Evolutionary conservation across 1,140 invertebrate genomes (phyloP).

Genomic region (Diploscapter pachys): DNA sequence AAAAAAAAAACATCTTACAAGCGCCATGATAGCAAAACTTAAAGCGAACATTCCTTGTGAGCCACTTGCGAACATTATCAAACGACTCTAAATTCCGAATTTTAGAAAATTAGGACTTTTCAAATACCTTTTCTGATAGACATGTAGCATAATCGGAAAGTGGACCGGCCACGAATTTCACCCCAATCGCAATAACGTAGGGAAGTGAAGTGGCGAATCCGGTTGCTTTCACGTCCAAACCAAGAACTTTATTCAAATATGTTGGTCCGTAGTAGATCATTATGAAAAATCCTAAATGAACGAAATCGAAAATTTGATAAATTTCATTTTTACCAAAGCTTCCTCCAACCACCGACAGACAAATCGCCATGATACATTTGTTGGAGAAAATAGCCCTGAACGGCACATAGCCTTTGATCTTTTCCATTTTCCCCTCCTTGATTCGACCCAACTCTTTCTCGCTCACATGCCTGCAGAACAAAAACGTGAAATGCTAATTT

Average conservation of each 20-base stretch:
- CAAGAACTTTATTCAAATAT: constrained; percentile 42
- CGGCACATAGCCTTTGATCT: neutral
- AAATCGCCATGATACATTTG: constrained; percentile 21
- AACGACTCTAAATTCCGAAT: neutral
- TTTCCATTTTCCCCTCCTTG: neutral
- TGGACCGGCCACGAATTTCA: constrained; percentile 38
- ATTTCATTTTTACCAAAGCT: neutral
- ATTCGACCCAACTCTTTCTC: constrained; percentile 14
- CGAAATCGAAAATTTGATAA: constrained; percentile 15
- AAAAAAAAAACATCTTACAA: neutral
- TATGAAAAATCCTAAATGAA: constrained; percentile 25
- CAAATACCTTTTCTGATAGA: constrained; percentile 11
- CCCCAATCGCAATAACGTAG: constrained; percentile 26
- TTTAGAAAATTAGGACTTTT: neutral
- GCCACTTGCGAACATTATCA: constrained; percentile 35
- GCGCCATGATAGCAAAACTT: constrained; percentile 35
- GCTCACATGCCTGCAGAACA: constrained; percentile 18
- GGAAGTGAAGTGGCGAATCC: constrained; percentile 37
- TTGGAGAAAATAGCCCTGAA: constrained; percentile 20
- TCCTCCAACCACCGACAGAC: constrained; percentile 27
- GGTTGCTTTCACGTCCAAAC: constrained; percentile 29
- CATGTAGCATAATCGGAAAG: constrained; percentile 37
- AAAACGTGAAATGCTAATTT: neutral
- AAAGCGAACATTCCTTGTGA: constrained; percentile 34
- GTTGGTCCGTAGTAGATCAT: constrained; percentile 35